phyloP scores from a whole-genome alignment of 2,797 vertebrate genomes.

The Catamblyrhynchus diadema region DNA sequence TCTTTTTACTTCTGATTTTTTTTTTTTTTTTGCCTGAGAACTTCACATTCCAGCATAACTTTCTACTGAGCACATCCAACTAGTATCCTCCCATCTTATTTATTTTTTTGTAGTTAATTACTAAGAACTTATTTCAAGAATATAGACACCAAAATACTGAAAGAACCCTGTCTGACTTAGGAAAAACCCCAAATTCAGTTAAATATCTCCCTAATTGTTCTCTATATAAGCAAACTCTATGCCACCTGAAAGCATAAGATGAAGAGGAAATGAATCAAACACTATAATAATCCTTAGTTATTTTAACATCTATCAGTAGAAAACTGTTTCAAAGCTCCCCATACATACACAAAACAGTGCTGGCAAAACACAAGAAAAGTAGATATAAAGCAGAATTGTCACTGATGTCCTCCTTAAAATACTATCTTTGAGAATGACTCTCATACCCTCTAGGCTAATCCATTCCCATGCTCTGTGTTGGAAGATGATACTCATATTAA shows the following conservation, averaged over 20 bases:
- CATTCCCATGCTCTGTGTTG: background rate
- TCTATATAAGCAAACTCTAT: background rate
- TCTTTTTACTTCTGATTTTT: background rate
- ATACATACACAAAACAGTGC: background rate
- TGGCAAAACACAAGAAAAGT: background rate
- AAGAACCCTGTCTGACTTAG: background rate
- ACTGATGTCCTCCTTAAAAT: conserved; percentile 12
- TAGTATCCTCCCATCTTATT: background rate
- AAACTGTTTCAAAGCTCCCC: conserved; percentile 5
- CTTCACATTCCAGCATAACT: background rate
- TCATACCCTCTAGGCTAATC: conserved; percentile 40
- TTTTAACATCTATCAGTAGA: background rate
- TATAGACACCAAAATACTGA: background rate
- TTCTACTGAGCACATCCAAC: background rate
- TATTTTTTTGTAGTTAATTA: background rate
- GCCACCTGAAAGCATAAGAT: background rate
- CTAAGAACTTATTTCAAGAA: background rate
- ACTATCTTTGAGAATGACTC: background rate
- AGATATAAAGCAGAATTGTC: background rate
- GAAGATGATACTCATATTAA: conserved; percentile 50
- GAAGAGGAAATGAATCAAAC: background rate
- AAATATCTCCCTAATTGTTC: background rate
- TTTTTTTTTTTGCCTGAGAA: background rate
- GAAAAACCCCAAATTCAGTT: background rate
- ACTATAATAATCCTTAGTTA: background rate